A percentile compares a stretch with the other conserved stretches of the same genome.
Evolutionary conservation across 2,888 invertebrate genomes (phyloP).

Genomic region (Cheilosia impressa): DNA sequence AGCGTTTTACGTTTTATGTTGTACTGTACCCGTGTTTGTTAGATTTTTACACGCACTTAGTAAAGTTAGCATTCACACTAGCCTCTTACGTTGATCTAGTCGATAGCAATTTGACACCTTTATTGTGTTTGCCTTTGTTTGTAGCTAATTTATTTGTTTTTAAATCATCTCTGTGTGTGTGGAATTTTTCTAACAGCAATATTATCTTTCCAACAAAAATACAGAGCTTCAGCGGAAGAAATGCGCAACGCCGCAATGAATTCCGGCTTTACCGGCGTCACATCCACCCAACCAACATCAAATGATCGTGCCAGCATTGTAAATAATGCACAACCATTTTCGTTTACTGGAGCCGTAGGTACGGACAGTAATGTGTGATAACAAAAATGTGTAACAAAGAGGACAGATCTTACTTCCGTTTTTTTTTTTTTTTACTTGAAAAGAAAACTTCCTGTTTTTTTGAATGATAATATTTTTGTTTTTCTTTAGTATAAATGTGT

Average conservation of each 20-base stretch:
- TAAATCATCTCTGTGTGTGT: not conserved
- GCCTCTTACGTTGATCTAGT: not conserved
- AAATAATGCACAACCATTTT: conserved; percentile 91
- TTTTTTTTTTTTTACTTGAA: conserved; percentile 46
- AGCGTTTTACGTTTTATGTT: not conserved
- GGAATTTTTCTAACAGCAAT: not conserved
- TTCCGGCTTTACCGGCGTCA: conserved; percentile 78
- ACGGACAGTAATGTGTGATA: conserved; percentile 88
- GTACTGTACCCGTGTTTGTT: conserved; percentile 15
- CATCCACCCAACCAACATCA: conserved; percentile 83
- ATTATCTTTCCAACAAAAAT: conserved; percentile 77
- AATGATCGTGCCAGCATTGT: conserved; percentile 90
- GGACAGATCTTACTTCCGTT: conserved; percentile 48
- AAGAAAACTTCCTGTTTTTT: conserved; percentile 38
- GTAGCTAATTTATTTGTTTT: conserved; percentile 20
- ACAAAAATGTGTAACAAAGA: conserved; percentile 59
- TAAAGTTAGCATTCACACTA: conserved; percentile 26
- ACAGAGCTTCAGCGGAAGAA: conserved; percentile 92
- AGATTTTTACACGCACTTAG: conserved; percentile 26
- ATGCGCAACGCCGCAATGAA: conserved; percentile 89
- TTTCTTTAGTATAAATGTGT: conserved; percentile 49
- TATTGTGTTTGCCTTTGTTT: conserved; percentile 28
- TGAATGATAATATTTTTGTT: conserved; percentile 22
- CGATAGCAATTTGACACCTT: not conserved
- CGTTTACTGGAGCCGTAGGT: conserved; percentile 88